Percentiles rank a stretch among this genome's conserved stretches.
phyloP scores from a whole-genome alignment of 2,888 invertebrate genomes.

The Mesorhabditis spiculigera region DNA sequence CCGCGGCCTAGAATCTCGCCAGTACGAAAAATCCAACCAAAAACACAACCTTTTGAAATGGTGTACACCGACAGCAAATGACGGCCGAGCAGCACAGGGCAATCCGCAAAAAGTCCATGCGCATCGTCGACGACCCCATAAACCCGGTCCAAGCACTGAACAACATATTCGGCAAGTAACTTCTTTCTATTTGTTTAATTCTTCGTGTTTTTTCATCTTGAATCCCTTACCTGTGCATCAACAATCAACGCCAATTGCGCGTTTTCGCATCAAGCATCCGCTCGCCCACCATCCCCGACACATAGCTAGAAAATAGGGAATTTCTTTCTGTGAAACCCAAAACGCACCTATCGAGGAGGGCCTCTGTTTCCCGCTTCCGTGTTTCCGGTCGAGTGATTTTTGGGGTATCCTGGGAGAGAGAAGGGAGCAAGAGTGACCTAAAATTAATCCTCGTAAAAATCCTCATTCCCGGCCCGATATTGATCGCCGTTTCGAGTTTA shows the following conservation, averaged over 20 bases:
- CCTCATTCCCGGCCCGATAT: slow-evolving; percentile 65
- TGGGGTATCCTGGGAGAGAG: slow-evolving; percentile 80
- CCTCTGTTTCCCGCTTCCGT: slow-evolving; percentile 73
- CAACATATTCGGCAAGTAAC: slow-evolving; percentile 13
- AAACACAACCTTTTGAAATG: slow-evolving; percentile 58
- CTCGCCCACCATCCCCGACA: background rate
- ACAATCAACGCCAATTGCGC: slow-evolving; percentile 77
- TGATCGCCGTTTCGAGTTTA: slow-evolving; percentile 98
- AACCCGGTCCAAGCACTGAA: slow-evolving; percentile 82
- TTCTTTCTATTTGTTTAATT: background rate
- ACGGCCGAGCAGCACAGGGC: slow-evolving; percentile 89
- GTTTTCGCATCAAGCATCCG: background rate
- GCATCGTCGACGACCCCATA: slow-evolving; percentile 77
- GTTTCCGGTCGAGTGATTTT: slow-evolving; percentile 80
- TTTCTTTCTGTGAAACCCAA: background rate
- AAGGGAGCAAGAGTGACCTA: slow-evolving; percentile 81
- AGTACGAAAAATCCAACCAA: background rate
- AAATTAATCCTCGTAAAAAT: background rate
- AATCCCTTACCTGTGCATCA: slow-evolving; percentile 66
- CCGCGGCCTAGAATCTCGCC: slow-evolving; percentile 52
- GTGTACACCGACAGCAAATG: slow-evolving; percentile 75
- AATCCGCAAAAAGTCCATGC: slow-evolving; percentile 87
- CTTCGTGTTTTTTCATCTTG: background rate
- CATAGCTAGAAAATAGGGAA: background rate
- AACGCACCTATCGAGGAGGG: background rate